Evolutionary conservation across 30 jellyfish, hydroid and myxozoan genomes (phyloP).

Genomic region (Aurelia aurita complex sp. Pacific): DNA sequence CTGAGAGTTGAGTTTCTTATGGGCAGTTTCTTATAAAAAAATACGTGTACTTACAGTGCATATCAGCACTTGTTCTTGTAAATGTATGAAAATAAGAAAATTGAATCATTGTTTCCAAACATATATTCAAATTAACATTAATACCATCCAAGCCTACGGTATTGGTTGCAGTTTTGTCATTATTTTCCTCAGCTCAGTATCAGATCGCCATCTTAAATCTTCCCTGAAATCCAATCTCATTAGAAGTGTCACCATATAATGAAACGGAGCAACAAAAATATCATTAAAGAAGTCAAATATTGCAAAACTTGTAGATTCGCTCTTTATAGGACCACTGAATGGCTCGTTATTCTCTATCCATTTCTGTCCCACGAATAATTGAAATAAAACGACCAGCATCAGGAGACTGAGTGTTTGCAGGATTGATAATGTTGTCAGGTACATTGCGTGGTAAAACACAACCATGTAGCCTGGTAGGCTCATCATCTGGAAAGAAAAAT

Average conservation of each 20-base stretch:
- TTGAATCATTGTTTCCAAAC: no score
- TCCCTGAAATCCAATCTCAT: constrained; percentile 66
- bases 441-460: constrained; percentile 70
- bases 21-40: no score
- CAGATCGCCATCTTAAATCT: constrained; percentile 74
- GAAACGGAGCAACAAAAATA: constrained; percentile 68
- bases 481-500: constrained; percentile 42
- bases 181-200: constrained; percentile 68
- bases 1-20: no score
- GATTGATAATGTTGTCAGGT: constrained; percentile 47
- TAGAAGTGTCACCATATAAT: constrained; percentile 53
- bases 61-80: no score
- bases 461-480: constrained; percentile 42
- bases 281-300: constrained; percentile 61
- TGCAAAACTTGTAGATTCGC: constrained; percentile 59
- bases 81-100: no score
- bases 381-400: constrained; percentile 47
- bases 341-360: constrained; percentile 84
- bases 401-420: constrained; percentile 68
- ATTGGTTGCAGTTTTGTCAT: constrained; percentile 64
- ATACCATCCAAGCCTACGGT: constrained; percentile 29
- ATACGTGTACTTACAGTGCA: no score
- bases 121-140: no score
- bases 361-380: constrained; percentile 77
- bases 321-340: constrained; percentile 63